A percentile compares a stretch with the other conserved stretches of the same genome.
Conservation (phyloP, 2,113 vertebrate genomes). For the Ageneiosus marmoratus region DNA sequence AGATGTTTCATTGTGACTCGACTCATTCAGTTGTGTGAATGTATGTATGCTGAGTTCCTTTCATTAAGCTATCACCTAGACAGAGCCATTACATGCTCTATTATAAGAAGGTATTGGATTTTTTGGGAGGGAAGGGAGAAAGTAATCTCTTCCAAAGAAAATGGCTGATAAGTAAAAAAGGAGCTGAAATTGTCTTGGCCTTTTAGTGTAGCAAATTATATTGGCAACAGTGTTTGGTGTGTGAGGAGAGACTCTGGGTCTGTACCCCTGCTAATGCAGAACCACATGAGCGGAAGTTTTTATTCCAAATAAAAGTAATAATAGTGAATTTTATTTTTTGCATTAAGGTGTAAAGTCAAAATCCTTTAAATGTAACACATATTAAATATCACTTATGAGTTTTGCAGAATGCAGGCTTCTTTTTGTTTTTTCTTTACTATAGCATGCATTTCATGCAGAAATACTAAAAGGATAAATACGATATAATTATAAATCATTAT, state of each 20-base stretch:
- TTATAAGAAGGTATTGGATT: constrained; percentile 55
- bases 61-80: constrained; percentile 60
- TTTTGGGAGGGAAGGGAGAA: not conserved
- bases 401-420: not conserved
- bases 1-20: constrained; percentile 49
- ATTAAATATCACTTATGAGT: not conserved
- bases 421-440: not conserved
- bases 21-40: constrained; percentile 47
- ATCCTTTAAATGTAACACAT: not conserved
- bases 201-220: constrained; percentile 53
- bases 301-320: not conserved
- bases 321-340: not conserved
- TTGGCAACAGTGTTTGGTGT: constrained; percentile 33
- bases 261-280: not conserved
- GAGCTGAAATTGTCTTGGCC: constrained; percentile 54
- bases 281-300: not conserved
- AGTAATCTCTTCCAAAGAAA: constrained; percentile 53
- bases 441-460: not conserved
- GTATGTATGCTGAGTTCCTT: constrained; percentile 40
- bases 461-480: not conserved
- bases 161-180: constrained; percentile 52
- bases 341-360: not conserved
- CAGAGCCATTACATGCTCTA: constrained; percentile 56
- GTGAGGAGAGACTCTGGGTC: constrained; percentile 23
- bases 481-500: not conserved